Percentiles rank a stretch among this genome's conserved stretches.
phyloP scores from a whole-genome alignment of 64 coral and sea anemone species.

The Actinia tenebrosa region DNA sequence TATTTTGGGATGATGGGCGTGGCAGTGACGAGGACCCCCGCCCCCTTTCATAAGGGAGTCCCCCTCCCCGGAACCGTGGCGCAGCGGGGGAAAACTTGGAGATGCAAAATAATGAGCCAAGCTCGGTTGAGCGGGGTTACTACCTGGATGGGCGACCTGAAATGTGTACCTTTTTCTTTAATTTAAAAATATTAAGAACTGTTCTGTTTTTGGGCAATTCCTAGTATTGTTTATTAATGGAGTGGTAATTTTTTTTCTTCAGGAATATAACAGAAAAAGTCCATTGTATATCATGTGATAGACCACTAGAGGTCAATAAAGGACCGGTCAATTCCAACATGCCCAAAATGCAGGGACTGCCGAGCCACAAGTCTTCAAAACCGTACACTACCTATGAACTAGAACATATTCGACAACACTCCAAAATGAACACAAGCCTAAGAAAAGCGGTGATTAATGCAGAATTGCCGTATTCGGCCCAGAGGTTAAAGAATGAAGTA shows the following conservation, averaged over 20 bases:
- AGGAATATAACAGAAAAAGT: constrained; percentile 76
- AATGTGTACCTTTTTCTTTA: no score
- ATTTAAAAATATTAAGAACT: no score
- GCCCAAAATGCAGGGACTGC: constrained; percentile 74
- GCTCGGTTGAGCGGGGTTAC: no score
- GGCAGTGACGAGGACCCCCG: no score
- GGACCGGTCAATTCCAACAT: constrained; percentile 31
- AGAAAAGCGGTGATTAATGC: constrained; percentile 65
- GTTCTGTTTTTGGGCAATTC: no score
- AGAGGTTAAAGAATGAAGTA: constrained; percentile 82
- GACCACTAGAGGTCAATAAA: constrained; percentile 62
- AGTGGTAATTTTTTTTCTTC: not conserved
- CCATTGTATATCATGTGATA: constrained; percentile 87
- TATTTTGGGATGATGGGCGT: no score
- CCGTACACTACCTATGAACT: constrained; percentile 90
- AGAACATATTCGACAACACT: constrained; percentile 76
- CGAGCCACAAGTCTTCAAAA: constrained; percentile 74
- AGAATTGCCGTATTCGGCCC: constrained; percentile 70
- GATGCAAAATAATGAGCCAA: no score
- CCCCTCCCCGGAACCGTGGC: no score
- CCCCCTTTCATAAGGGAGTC: no score
- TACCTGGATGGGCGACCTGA: no score
- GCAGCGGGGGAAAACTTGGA: no score
- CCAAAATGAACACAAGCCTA: constrained; percentile 47
- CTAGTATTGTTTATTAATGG: not conserved